These are phyloP conservation scores for Acheta domesticus DNA, from an alignment of 2,888 invertebrate species.

Conservation along the genomic window DNA sequence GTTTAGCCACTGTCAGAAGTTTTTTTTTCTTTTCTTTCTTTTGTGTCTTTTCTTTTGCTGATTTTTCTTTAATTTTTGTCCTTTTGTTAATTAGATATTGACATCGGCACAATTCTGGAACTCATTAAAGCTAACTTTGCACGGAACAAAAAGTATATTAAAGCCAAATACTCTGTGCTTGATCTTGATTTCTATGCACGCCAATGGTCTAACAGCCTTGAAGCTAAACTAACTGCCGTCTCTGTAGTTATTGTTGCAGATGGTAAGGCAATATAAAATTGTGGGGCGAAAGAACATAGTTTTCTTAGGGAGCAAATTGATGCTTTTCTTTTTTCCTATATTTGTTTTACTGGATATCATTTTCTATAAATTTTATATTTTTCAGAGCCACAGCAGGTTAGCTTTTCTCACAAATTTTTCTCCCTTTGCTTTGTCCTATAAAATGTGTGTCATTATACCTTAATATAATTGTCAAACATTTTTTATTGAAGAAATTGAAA, in stretches of 20 bases:
- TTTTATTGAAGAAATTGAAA: too few species aligned
- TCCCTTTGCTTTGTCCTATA: too few species aligned
- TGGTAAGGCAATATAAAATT: slow-evolving; percentile 54
- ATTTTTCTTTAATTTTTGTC: not conserved
- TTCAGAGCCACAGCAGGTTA: slow-evolving; percentile 33
- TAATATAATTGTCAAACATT: too few species aligned
- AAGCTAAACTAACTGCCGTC: slow-evolving; percentile 55
- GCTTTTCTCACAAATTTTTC: slow-evolving; percentile 21
- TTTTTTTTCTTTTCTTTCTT: not conserved
- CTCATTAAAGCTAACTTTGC: slow-evolving; percentile 66
- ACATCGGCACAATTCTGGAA: slow-evolving; percentile 69
- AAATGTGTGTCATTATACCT: too few species aligned
- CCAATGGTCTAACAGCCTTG: slow-evolving; percentile 56
- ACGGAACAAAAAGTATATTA: slow-evolving; percentile 61
- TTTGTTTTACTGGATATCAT: slow-evolving; percentile 26
- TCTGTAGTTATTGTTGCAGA: slow-evolving; percentile 77
- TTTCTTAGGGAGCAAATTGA: slow-evolving; percentile 7
- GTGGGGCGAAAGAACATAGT: not conserved
- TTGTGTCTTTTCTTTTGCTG: not conserved
- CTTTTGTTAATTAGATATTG: slow-evolving; percentile 60
- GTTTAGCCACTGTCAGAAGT: not conserved
- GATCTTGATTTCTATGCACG: slow-evolving; percentile 67
- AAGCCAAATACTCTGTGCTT: slow-evolving; percentile 58
- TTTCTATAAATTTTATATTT: slow-evolving; percentile 28
- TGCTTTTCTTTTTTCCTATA: slow-evolving; percentile 23